Conservation (phyloP, 2,888 invertebrate species). For the Agonopterix alstromeriana region DNA sequence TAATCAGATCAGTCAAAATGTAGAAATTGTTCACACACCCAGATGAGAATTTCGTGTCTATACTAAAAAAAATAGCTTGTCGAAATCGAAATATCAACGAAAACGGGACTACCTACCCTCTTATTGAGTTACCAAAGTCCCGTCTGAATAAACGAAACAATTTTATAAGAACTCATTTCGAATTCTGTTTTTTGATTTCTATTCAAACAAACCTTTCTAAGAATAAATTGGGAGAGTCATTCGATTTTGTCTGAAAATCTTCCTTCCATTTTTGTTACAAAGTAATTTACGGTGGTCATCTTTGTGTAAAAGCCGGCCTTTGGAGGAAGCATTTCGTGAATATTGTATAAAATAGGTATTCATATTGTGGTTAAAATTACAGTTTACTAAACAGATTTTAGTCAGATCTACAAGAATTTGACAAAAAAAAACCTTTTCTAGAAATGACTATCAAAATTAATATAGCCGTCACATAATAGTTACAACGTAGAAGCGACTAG, state of each 20-base stretch:
- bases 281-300: neutral
- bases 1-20: slow-evolving; percentile 5
- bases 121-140: slow-evolving; percentile 37
- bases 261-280: slow-evolving; percentile 2
- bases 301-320: too few species aligned
- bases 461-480: too few species aligned
- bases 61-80: slow-evolving; percentile 19
- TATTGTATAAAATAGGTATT: too few species aligned
- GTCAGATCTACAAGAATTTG: too few species aligned
- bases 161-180: slow-evolving; percentile 29
- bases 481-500: too few species aligned
- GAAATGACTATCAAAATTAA: too few species aligned
- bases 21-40: slow-evolving; percentile 8
- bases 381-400: too few species aligned
- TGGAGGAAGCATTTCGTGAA: too few species aligned
- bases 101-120: slow-evolving; percentile 13
- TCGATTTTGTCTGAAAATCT: slow-evolving; percentile 3
- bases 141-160: slow-evolving; percentile 24
- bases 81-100: slow-evolving; percentile 17
- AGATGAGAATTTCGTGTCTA: slow-evolving; percentile 24
- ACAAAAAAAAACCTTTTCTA: too few species aligned
- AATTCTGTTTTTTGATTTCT: slow-evolving; percentile 28
- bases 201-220: slow-evolving; percentile 11
- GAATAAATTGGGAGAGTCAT: slow-evolving; percentile 6
- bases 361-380: too few species aligned